Evolutionary conservation across 2,888 invertebrate species (phyloP), one percentile per base, ranked within the genome.

Genomic region (Archaeoteleia sp.): DNA sequence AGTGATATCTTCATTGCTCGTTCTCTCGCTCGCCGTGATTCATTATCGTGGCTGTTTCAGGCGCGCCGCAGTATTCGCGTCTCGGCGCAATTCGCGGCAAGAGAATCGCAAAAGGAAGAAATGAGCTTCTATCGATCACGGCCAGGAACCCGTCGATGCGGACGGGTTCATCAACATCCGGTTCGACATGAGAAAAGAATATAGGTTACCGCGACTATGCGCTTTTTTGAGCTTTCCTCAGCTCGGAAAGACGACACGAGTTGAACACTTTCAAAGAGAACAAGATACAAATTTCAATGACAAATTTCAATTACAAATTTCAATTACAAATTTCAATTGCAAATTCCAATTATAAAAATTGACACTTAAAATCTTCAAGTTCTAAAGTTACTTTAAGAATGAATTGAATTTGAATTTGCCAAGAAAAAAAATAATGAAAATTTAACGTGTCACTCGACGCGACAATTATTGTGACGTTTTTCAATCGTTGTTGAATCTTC

Each of bases 1-100:
- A 77, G 77, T 80, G 81, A 81, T 81, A 81, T 81, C 82, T 81
- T 79, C 75, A 78, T 82, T 76, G 74, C 67, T 70, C 49, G 60
- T 55, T 62, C 54, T 53, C 54, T 62, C 55, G 45, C 58, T 54
- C 46, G 35, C 48, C 48, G 57, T 57, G 66, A 66, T 69, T 66
- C 69, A 69, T 67, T 67, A 63, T 62, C 58, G 58, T 61, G 34
- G 40, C 58, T 57, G 57, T 62, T 48, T 42, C 53, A 45, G 46
- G 32, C 60, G 48, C 48, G 49, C 39, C 54, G 43, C 29, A 30
- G 37, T 43, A 42, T 55, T 63, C 61, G 35, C 45, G 45, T 46
- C 43, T 54, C 40, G 42, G 45, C 39, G 32, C 61, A 35, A 58
- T 54, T 55, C 53, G 55, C 55, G 49, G 40, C 23, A 25, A n/a